These are phyloP conservation scores for Drosophila peninsularis DNA, from an alignment of 2,888 invertebrate species.

Conservation along the genomic window DNA sequence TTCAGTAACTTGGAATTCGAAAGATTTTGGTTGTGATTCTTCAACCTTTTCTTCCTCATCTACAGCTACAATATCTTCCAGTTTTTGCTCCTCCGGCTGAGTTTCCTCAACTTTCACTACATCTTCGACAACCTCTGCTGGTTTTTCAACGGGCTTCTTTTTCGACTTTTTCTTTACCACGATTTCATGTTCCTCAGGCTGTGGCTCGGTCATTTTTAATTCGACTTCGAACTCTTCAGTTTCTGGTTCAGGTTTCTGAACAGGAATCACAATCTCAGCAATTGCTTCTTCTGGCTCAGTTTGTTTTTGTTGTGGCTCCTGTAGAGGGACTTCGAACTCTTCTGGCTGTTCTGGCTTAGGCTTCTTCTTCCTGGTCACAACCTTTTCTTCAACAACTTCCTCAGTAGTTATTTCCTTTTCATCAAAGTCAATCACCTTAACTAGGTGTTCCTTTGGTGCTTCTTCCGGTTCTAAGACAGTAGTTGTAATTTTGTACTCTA, in stretches of 20 bases:
- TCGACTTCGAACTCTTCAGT: conserved; percentile 82
- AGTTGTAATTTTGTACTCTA: conserved; percentile 82
- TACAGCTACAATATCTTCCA: conserved; percentile 19
- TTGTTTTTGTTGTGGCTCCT: conserved; percentile 62
- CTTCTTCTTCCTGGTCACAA: conserved; percentile 82
- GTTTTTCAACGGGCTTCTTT: conserved; percentile 59
- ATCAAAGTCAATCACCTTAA: conserved; percentile 81
- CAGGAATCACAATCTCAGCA: conserved; percentile 56
- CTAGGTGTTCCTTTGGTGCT: conserved; percentile 79
- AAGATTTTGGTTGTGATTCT: conserved; percentile 48
- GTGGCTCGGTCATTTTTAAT: conserved; percentile 66
- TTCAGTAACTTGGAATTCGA: conserved; percentile 74
- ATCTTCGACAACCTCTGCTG: conserved; percentile 47
- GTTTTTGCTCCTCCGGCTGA: conserved; percentile 30
- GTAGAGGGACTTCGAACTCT: conserved; percentile 75
- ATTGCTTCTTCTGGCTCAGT: conserved; percentile 71
- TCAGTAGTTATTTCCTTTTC: conserved; percentile 79
- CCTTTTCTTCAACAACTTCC: conserved; percentile 82
- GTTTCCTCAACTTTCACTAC: conserved; percentile 34
- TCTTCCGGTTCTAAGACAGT: conserved; percentile 83
- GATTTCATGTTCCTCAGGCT: conserved; percentile 70
- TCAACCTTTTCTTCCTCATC: conserved; percentile 19
- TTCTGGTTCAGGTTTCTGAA: conserved; percentile 53
- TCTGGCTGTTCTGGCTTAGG: conserved; percentile 79
- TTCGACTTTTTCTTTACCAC: conserved; percentile 67